phyloP scores from a whole-genome alignment of 1,140 invertebrate genomes.

The Leptoteleia sp. region DNA sequence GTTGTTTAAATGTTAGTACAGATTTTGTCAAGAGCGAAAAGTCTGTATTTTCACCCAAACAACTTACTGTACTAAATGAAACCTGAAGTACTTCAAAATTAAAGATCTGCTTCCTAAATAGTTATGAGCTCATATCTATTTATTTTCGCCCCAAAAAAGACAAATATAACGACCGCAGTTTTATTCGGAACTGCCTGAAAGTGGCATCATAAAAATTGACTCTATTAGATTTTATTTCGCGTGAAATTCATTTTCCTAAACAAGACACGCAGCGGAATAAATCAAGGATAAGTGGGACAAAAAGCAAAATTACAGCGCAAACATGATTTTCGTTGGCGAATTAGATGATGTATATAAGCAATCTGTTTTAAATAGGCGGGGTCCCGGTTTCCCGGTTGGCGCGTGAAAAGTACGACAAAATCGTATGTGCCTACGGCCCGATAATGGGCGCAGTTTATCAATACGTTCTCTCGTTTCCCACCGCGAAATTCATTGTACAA shows the following conservation, averaged over 20 bases:
- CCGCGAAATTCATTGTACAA: conserved; percentile 71
- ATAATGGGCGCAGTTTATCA: conserved; percentile 68
- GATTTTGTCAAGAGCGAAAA: no score
- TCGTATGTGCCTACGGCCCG: conserved; percentile 50
- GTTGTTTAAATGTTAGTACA: no score
- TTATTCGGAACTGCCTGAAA: neutral
- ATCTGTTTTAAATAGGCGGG: conserved; percentile 57
- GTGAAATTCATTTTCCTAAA: conserved; percentile 3
- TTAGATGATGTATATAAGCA: conserved; percentile 49
- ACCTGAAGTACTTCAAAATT: no score
- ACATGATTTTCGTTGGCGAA: conserved; percentile 46
- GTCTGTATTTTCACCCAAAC: no score
- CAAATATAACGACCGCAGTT: neutral
- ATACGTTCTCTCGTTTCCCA: conserved; percentile 58
- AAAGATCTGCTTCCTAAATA: no score
- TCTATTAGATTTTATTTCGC: conserved; percentile 41
- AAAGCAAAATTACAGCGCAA: conserved; percentile 51
- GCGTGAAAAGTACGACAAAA: conserved; percentile 64
- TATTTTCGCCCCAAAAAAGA: no score
- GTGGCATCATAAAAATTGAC: conserved; percentile 15
- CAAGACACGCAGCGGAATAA: conserved; percentile 20
- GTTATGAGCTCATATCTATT: no score
- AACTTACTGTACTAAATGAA: no score
- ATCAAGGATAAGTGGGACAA: conserved; percentile 45
- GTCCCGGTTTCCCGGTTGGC: conserved; percentile 32